These are phyloP conservation scores for Podilymbus podiceps DNA, from an alignment of 2,113 vertebrate species.

Conservation along the genomic window DNA sequence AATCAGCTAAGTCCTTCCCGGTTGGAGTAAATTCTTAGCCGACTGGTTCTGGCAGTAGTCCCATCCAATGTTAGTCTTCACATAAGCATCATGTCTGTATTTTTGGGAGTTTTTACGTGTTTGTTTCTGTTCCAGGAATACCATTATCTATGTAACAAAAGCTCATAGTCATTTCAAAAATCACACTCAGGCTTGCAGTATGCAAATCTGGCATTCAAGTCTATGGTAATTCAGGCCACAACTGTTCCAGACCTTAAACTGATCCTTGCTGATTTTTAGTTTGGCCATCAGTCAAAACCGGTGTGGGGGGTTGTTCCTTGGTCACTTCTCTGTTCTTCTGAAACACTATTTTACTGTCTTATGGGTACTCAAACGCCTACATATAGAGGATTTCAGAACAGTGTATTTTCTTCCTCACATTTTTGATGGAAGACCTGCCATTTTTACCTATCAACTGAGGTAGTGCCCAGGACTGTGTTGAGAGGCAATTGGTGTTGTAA, in stretches of 20 bases:
- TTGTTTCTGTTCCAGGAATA: background rate
- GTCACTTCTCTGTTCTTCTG: background rate
- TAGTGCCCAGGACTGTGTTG: background rate
- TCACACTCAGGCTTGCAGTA: background rate
- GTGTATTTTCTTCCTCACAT: background rate
- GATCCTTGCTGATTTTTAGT: background rate
- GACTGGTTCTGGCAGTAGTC: background rate
- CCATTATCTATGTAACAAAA: background rate
- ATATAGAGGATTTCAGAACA: background rate
- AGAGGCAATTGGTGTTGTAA: background rate
- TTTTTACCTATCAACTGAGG: background rate
- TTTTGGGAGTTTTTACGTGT: background rate
- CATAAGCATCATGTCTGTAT: background rate
- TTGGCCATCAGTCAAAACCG: background rate
- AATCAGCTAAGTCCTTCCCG: background rate
- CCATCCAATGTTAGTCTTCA: background rate
- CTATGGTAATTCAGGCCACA: background rate
- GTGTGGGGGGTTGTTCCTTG: background rate
- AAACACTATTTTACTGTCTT: background rate
- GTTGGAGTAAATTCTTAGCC: background rate
- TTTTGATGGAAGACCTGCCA: background rate
- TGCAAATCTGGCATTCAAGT: background rate
- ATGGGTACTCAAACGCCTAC: background rate
- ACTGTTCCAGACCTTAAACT: background rate
- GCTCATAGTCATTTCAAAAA: background rate